phyloP scores from a whole-genome alignment of 1,140 invertebrate genomes.

The Ooceraea biroi region DNA sequence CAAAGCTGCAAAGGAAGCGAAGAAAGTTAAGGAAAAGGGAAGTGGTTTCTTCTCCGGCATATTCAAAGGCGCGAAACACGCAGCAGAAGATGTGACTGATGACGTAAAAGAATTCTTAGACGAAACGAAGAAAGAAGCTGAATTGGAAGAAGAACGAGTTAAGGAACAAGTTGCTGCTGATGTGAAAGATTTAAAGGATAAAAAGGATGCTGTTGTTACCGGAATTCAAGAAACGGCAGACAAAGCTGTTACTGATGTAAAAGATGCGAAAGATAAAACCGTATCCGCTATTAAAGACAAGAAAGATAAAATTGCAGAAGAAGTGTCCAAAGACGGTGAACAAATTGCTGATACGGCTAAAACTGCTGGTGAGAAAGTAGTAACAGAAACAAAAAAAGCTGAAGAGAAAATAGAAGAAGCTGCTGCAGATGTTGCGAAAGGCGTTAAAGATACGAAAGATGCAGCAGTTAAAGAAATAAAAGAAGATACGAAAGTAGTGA shows the following conservation, averaged over 20 bases:
- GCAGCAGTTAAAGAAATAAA: slow-evolving; percentile 57
- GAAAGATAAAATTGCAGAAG: slow-evolving; percentile 40
- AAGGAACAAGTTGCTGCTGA: slow-evolving; percentile 72
- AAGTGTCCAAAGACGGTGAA: slow-evolving; percentile 41
- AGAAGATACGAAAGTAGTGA: slow-evolving; percentile 55
- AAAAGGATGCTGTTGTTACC: slow-evolving; percentile 52
- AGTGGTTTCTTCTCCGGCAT: slow-evolving; percentile 40
- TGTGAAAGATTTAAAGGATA: slow-evolving; percentile 59
- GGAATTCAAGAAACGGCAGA: slow-evolving; percentile 68
- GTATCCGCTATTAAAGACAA: slow-evolving; percentile 2
- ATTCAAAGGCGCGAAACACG: slow-evolving; percentile 51
- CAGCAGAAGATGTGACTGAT: slow-evolving; percentile 53
- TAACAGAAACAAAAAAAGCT: slow-evolving; percentile 14
- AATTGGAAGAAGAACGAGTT: too few species aligned
- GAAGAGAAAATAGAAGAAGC: not conserved
- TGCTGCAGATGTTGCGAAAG: slow-evolving; percentile 2
- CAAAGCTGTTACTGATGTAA: slow-evolving; percentile 23
- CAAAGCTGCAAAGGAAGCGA: slow-evolving; percentile 17
- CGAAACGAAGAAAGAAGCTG: slow-evolving; percentile 27
- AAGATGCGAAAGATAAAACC: slow-evolving; percentile 49
- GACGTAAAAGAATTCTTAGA: slow-evolving; percentile 37
- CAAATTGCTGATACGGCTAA: slow-evolving; percentile 43
- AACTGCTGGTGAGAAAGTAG: slow-evolving; percentile 23
- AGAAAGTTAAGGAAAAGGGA: slow-evolving; percentile 43
- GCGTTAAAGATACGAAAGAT: slow-evolving; percentile 44